A percentile compares a stretch with the other conserved stretches of the same genome.
phyloP scores from a whole-genome alignment of 1,140 invertebrate species.

The Mylabris phalerata region DNA sequence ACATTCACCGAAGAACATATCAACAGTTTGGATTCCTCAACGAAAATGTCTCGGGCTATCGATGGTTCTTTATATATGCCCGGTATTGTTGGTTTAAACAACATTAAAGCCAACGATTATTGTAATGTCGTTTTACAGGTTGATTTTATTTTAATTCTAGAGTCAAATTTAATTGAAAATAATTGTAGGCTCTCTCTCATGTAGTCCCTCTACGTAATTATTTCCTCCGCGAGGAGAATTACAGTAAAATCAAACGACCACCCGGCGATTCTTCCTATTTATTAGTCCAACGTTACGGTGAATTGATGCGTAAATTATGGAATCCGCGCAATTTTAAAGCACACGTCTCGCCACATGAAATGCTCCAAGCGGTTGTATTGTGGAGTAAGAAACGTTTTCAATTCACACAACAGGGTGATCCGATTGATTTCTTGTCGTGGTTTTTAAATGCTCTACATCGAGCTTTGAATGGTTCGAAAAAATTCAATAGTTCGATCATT shows the following conservation, averaged over 20 bases:
- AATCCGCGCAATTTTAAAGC: conserved; percentile 99
- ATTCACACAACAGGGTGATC: conserved; percentile 98
- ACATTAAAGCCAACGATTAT: conserved; percentile 99
- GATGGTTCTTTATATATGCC: conserved; percentile 96
- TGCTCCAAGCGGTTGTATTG: conserved; percentile 97
- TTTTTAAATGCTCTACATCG: conserved; percentile 90
- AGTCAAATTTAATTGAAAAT: too few relatives aligned
- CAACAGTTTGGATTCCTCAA: conserved; percentile 66
- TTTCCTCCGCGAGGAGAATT: conserved; percentile 91
- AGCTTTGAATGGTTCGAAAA: conserved; percentile 82
- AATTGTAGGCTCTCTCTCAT: conserved; percentile 79
- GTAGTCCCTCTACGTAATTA: conserved; percentile 91
- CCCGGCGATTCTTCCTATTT: conserved; percentile 88
- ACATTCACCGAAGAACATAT: conserved; percentile 87
- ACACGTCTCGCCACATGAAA: conserved; percentile 99
- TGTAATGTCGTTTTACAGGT: conserved; percentile 98
- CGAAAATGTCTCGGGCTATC: conserved; percentile 88
- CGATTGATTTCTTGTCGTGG: conserved; percentile 95
- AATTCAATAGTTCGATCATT: conserved; percentile 81
- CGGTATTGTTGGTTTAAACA: conserved; percentile 95
- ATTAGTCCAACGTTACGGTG: conserved; percentile 95
- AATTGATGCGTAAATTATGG: conserved; percentile 96
- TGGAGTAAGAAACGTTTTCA: conserved; percentile 98
- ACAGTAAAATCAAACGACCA: conserved; percentile 78
- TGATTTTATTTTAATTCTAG: neutral